A percentile compares a stretch with the other conserved stretches of the same genome.
These are phyloP conservation scores for Petrocephalus zakoni DNA, from an alignment of 2,113 vertebrate genomes.

Conservation along the genomic window DNA sequence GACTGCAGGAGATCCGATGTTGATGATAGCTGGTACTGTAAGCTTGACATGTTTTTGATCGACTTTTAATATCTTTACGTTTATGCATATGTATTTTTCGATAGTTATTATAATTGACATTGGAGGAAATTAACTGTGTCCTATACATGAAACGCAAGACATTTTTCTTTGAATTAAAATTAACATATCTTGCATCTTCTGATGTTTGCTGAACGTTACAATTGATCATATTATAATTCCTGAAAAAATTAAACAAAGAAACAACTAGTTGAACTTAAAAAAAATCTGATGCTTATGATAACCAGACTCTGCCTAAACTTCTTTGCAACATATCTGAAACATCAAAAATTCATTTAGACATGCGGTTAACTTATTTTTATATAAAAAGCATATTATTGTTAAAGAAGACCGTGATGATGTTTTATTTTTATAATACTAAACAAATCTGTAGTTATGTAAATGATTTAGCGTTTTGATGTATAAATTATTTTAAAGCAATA, in stretches of 20 bases:
- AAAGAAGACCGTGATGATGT: background rate
- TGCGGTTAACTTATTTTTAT: background rate
- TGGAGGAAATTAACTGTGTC: background rate
- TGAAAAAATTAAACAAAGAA: background rate
- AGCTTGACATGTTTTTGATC: constrained; percentile 37
- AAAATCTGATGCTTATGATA: background rate
- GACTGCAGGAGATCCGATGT: constrained; percentile 56
- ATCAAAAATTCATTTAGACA: background rate
- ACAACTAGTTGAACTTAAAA: background rate
- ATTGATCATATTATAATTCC: background rate
- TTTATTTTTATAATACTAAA: background rate
- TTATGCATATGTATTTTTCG: background rate
- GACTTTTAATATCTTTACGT: background rate
- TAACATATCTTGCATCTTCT: background rate
- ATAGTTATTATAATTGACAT: background rate
- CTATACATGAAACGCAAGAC: background rate
- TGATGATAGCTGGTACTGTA: constrained; percentile 53
- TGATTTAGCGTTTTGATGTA: background rate
- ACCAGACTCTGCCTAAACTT: background rate
- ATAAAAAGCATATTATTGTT: background rate
- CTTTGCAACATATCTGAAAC: background rate
- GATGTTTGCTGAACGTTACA: background rate
- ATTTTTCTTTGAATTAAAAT: background rate
- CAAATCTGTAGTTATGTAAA: background rate
- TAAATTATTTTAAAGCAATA: background rate